Evolutionary conservation across 2,888 invertebrate genomes (phyloP), one percentile per base, ranked within the genome.

Genomic region (Sphaeridia pumilis): DNA sequence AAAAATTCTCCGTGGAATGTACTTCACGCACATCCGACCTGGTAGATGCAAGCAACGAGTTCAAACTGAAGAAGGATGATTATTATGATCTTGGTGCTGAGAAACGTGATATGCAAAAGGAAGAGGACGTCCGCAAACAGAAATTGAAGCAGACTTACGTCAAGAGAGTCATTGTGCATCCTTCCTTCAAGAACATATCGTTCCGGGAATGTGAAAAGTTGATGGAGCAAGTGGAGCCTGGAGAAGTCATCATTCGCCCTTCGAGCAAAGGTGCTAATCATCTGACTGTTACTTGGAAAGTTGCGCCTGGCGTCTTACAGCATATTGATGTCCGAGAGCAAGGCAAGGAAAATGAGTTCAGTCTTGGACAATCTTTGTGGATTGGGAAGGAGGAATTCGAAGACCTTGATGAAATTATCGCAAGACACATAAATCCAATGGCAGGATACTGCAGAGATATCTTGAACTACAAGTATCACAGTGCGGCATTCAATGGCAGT

Each of bases 391-490:
- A 94, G 67, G 93, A 94, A 68, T 98, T 92, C 71, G 98, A 99
- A 74, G 98, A 99, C 73, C 74, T 99, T 28, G 98, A 99, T 71
- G 98, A 99, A 81, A 98, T 99, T 56, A 88, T 99, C 51, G 95
- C 97, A 0, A 80, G 97, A 12, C 81, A 92, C 72, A 84, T 99
- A 4, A 92, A 88, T 56, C 98, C 97, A 0, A 94, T 98, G 94
- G 94, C 95, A 0, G 80, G 85, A 0, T 84, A 84, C 67, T 92
- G 89, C 0, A 78, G 93, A 2, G 98, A 99, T 68, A 75, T 98
- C 35, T 73, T 93, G 48, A 79, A 82, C 36, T 94, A 92, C 73
- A 92, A 92, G 68, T 94, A 95, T 71, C 94, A 84, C 72, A 80
- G 81, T 61, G 78, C 83, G 25, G 79, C 83, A 26, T 78, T 81